Conservation (phyloP, 2,888 invertebrate genomes). For the Himalopsyche kuldschensis region DNA sequence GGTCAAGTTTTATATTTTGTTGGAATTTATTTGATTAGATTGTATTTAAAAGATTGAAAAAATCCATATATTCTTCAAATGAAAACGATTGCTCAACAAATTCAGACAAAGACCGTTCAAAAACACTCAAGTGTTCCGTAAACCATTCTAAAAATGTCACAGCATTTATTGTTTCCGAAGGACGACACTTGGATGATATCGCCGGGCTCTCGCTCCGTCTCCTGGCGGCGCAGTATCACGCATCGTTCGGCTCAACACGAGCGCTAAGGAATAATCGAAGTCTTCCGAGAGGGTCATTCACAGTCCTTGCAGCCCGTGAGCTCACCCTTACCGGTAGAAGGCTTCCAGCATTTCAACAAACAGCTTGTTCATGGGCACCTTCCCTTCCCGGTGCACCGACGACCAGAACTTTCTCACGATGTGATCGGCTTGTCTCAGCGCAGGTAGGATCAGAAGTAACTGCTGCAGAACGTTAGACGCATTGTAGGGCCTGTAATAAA, state of each 20-base stretch:
- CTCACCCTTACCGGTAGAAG: conserved; percentile 59
- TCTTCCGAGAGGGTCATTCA: background rate
- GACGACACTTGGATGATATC: background rate
- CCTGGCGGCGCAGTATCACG: background rate
- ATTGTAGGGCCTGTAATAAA: conserved; percentile 64
- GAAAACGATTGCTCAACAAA: no score
- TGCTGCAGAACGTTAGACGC: conserved; percentile 79
- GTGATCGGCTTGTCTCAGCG: conserved; percentile 86
- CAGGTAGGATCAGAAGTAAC: conserved; percentile 83
- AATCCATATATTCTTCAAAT: no score
- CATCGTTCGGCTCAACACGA: conserved; percentile 9
- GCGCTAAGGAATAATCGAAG: conserved; percentile 10
- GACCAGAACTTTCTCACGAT: conserved; percentile 91
- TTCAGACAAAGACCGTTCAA: no score
- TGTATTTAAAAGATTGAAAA: no score
- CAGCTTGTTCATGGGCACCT: conserved; percentile 93
- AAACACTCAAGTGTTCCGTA: background rate
- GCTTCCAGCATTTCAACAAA: conserved; percentile 96
- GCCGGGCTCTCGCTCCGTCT: background rate
- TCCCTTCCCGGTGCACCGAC: conserved; percentile 81
- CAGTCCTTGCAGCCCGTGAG: conserved; percentile 34
- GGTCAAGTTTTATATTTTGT: no score
- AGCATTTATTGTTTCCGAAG: background rate
- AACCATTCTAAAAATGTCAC: background rate
- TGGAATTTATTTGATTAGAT: no score